Percentiles rank a stretch among this genome's conserved stretches.
phyloP scores from a whole-genome alignment of 2,888 invertebrate genomes.

The Noctua janthina region DNA sequence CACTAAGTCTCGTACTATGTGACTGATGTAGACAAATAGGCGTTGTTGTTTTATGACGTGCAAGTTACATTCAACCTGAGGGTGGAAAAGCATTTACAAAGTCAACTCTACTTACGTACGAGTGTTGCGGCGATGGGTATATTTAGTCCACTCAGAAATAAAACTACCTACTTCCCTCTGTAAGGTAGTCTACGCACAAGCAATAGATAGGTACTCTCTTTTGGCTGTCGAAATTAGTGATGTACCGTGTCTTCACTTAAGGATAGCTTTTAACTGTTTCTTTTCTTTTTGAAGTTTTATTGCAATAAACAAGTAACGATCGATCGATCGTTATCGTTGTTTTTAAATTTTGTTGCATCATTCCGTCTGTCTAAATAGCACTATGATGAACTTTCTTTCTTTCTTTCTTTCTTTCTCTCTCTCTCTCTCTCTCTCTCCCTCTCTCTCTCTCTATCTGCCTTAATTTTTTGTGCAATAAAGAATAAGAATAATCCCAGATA shows the following conservation, averaged over 20 bases:
- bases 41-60: background rate
- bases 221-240: background rate
- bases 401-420: no score
- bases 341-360: no score
- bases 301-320: no score
- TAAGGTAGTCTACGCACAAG: background rate
- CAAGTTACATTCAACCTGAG: background rate
- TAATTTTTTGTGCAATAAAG: no score
- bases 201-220: background rate
- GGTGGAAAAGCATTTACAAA: background rate
- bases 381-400: no score
- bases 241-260: background rate
- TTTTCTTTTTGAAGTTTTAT: background rate
- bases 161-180: background rate
- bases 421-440: no score
- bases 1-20: background rate
- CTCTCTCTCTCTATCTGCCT: no score
- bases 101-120: background rate
- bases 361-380: no score
- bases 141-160: background rate
- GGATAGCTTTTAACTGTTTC: no score
- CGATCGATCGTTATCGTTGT: no score
- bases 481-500: background rate
- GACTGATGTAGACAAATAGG: background rate
- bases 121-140: background rate